Percentiles rank a stretch among this genome's conserved stretches.
Conservation (phyloP, 2,888 invertebrate genomes). For the Drosophila lacicola region DNA sequence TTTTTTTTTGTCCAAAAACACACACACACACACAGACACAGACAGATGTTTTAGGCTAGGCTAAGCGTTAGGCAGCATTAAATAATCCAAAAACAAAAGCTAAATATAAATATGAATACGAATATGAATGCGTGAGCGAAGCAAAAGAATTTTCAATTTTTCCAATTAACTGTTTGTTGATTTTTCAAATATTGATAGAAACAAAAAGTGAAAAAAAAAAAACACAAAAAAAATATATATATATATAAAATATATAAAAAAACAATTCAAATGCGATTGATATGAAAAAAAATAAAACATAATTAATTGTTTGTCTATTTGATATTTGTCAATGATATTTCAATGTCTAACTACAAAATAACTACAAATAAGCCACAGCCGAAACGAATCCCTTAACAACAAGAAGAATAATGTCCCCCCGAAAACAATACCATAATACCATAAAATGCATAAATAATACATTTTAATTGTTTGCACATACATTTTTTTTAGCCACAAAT, state of each 20-base stretch:
- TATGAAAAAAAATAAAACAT: slow-evolving; percentile 49
- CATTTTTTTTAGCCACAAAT: slow-evolving; percentile 10
- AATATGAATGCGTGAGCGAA: background rate
- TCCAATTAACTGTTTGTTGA: slow-evolving; percentile 65
- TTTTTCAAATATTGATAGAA: slow-evolving; percentile 42
- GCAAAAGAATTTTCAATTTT: slow-evolving; percentile 32
- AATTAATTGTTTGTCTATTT: slow-evolving; percentile 76
- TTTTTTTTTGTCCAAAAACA: slow-evolving; percentile 36
- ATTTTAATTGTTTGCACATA: slow-evolving; percentile 26
- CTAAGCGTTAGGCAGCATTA: slow-evolving; percentile 35
- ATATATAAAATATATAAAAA: slow-evolving; percentile 54
- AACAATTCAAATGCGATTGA: slow-evolving; percentile 55
- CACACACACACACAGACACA: background rate
- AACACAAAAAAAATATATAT: background rate
- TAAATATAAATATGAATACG: slow-evolving; percentile 1
- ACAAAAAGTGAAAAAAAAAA: slow-evolving; percentile 4
- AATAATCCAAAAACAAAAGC: slow-evolving; percentile 8
- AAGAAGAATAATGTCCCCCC: slow-evolving; percentile 4
- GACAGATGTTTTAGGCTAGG: slow-evolving; percentile 35
- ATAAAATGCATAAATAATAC: slow-evolving; percentile 16
- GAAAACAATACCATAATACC: slow-evolving; percentile 18
- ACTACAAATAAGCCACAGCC: slow-evolving; percentile 39
- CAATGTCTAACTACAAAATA: slow-evolving; percentile 70
- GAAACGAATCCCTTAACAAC: slow-evolving; percentile 5
- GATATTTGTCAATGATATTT: slow-evolving; percentile 31